Base-by-base conservation (phyloP, 2,797 vertebrate genomes). In the Galagoides demidoff region DNA sequence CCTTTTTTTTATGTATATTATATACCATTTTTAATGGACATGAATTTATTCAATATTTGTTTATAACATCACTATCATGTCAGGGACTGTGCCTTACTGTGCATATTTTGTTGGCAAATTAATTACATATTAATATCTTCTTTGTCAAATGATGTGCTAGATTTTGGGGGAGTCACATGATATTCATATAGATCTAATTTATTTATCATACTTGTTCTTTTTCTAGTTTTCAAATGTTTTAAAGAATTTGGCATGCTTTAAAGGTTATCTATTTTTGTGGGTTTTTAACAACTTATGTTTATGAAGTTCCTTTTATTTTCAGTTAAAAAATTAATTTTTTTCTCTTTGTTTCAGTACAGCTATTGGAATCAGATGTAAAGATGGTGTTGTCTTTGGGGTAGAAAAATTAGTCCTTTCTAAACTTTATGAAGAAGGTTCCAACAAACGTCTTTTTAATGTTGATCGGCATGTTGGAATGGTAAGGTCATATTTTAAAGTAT, bases 381-480 rank as follows among this genome's bases (percentile, higher is more conserved):
- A 99, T 25, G 99, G 99, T 0, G 99, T 99, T 8, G 99, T 99
- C 96, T 99, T 99, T 93, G 99, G 99, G 29, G 99, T 99, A 96
- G 99, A 99, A 98, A 99, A 99, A 97, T 98, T 99, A 20, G 99
- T 99, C 71, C 98, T 99, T 96, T 99, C 99, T 94, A 99, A 99
- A 98, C 99, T 99, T n/a, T 99, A 99, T 0, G 99, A 99, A 97
- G 98, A 99, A 92, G 99, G 99, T 3, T 99, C 99, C 96, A 99
- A 99, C 97, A 99, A 99, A 98, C 99, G 99, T 49, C 99, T 99
- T 98, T 99, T 99, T 97, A 99, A 99, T 97, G 99, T 99, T 0
- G 99, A 99, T 98, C 98, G 99, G 73, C 99, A 99, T 3, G 99
- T 99, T 8, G 99, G 99, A 97, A 99, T 99, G 99, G 99, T 99